Evolutionary conservation across 2,888 invertebrate species (phyloP).

Genomic region (Athrips mouffetella): DNA sequence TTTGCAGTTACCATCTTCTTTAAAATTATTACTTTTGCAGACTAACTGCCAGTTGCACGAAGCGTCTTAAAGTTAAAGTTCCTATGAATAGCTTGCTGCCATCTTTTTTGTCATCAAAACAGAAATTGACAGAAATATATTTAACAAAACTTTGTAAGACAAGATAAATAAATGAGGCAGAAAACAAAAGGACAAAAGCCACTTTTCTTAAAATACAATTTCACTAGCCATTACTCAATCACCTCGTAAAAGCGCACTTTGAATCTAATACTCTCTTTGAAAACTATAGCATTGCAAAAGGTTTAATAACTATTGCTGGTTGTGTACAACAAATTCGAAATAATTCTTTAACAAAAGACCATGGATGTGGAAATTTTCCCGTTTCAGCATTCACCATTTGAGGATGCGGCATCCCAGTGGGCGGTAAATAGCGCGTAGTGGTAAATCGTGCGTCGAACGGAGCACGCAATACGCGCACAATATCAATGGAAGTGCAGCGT

Average conservation of each 20-base stretch:
- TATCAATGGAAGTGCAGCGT: slow-evolving; percentile 65
- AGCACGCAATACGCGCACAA: slow-evolving; percentile 31
- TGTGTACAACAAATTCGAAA: too few relatives aligned
- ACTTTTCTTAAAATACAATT: slow-evolving; percentile 7
- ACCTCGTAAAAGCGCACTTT: slow-evolving; percentile 3
- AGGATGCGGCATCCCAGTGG: slow-evolving; percentile 9
- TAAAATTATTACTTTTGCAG: too few relatives aligned
- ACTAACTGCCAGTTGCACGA: too few relatives aligned
- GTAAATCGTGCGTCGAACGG: slow-evolving; percentile 68
- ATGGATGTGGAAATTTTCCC: not conserved
- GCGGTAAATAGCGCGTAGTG: slow-evolving; percentile 70
- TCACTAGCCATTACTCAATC: slow-evolving; percentile 10
- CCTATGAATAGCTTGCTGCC: too few relatives aligned
- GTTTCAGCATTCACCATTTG: not conserved
- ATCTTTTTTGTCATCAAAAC: too few relatives aligned
- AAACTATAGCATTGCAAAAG: slow-evolving; percentile 13
- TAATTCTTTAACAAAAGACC: not conserved
- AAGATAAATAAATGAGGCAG: too few relatives aligned
- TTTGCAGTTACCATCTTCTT: too few relatives aligned
- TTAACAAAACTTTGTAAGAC: too few relatives aligned
- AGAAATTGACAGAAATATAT: too few relatives aligned
- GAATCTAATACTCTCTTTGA: slow-evolving; percentile 8
- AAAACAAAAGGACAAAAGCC: too few relatives aligned
- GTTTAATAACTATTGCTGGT: not conserved
- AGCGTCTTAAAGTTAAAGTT: too few relatives aligned